phyloP scores from a whole-genome alignment of 2,797 vertebrate species.

The Adrianichthys oophorus region DNA sequence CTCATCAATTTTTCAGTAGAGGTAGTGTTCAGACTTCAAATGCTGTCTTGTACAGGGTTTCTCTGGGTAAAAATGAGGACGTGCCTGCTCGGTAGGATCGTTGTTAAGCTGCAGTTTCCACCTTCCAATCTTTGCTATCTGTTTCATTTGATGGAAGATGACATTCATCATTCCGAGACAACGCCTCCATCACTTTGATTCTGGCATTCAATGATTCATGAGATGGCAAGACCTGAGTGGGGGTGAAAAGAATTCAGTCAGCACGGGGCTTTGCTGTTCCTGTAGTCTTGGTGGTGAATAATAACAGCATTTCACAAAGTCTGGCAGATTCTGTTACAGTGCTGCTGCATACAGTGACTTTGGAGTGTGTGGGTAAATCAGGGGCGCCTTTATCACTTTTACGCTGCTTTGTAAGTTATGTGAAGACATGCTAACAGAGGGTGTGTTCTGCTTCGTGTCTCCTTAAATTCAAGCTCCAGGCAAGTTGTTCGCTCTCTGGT shows the following conservation, averaged over 20 bases:
- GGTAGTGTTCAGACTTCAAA: constrained; percentile 53
- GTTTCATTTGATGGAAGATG: constrained; percentile 48
- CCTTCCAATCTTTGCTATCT: constrained; percentile 44
- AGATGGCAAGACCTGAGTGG: constrained; percentile 28
- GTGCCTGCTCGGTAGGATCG: constrained; percentile 42
- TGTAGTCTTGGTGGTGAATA: constrained; percentile 25
- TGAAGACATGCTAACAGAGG: constrained; percentile 31
- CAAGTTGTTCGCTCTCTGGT: constrained; percentile 14
- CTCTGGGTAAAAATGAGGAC: constrained; percentile 45
- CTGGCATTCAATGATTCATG: constrained; percentile 51
- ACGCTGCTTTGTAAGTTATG: not conserved
- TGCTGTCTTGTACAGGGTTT: constrained; percentile 30
- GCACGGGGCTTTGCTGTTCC: constrained; percentile 18
- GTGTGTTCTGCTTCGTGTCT: constrained; percentile 27
- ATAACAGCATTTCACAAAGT: constrained; percentile 15
- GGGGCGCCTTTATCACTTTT: constrained; percentile 1
- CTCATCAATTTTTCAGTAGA: constrained; percentile 73
- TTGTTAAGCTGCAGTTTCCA: constrained; percentile 33
- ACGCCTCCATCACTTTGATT: constrained; percentile 38
- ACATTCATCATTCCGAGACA: constrained; percentile 42
- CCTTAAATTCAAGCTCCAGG: constrained; percentile 15
- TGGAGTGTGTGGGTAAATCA: constrained; percentile 7
- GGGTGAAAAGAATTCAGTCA: constrained; percentile 26
- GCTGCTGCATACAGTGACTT: constrained; percentile 10
- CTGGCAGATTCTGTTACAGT: constrained; percentile 1